Evolutionary conservation across 2,113 vertebrate genomes (phyloP), one percentile per base, ranked within the genome.

Genomic region (Phoenicopterus ruber): DNA sequence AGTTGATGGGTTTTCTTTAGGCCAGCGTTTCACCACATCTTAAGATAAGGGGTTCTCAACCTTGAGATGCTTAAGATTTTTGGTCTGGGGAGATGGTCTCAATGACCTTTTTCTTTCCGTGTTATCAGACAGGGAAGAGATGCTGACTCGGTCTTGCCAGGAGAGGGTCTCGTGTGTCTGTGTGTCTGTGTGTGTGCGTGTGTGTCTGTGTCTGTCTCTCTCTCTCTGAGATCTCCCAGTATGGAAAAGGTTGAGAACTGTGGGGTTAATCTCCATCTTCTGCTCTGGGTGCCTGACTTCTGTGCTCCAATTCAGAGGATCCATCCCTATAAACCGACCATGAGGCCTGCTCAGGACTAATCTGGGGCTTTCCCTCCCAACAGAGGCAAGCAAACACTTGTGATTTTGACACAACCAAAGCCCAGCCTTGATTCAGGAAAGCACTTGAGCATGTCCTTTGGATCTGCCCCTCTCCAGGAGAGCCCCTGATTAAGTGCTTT

Each of bases 21-120:
- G 62, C 46, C 74, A 44, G 0, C 50, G 88, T 93, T 95, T 96
- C 70, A 76, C 31, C 54, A 76, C 32, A 13, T 69, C 20, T 70
- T 79, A 57, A 89, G 61, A 65, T 61, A 80, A 91, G 62, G 78
- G 55, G 25, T 90, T 94, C 94, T 94, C 84, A 94, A 1, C 70
- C 58, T 81, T 88, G 57, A 88, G 65, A 62, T n/a, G 44, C 47
- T 71, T 13, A 40, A 44, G 38, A 28, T 10, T 76, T 81, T 94
- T 73, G 24, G 11, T 77, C 34, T 57, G 78, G 70, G 85, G 67
- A 95, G 86, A 70, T 93, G 90, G 87, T 95, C 93, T 91, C 54
- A 79, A 17, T 96, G 77, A 83, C 91, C 97, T 96, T 97, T 97
- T 97, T 96, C 88, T 97, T 97, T 97, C 82, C 82, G 6, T 94